Conservation (phyloP, 2,888 invertebrate genomes). For the Smittia aterrima region DNA sequence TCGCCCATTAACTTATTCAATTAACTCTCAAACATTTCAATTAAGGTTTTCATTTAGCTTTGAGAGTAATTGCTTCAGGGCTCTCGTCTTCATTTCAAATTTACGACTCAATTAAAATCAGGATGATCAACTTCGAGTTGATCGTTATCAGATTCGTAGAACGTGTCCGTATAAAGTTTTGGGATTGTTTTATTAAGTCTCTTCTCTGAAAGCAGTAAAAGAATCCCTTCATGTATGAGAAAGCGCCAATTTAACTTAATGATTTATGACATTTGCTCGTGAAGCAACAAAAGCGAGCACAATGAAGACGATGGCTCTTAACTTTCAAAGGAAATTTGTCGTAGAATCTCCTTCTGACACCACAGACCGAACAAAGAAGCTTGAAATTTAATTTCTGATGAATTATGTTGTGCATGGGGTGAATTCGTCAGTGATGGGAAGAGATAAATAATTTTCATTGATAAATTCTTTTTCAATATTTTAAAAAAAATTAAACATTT, state of each 20-base stretch:
- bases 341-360: neutral
- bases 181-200: neutral
- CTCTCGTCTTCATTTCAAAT: neutral
- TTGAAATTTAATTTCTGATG: slow-evolving; percentile 18
- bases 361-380: slow-evolving; percentile 9
- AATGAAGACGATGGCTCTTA: slow-evolving; percentile 13
- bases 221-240: neutral
- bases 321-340: slow-evolving; percentile 38
- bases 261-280: slow-evolving; percentile 35
- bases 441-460: too few species aligned
- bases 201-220: neutral
- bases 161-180: neutral
- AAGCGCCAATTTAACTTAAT: slow-evolving; percentile 36
- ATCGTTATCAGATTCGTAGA: slow-evolving; percentile 19
- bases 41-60: neutral
- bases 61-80: neutral
- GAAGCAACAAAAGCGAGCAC: slow-evolving; percentile 12
- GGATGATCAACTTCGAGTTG: neutral
- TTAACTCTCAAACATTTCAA: neutral
- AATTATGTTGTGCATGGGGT: neutral
- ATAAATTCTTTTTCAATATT: neutral
- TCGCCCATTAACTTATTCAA: neutral
- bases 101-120: slow-evolving; percentile 27
- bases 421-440: neutral
- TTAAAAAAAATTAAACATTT: neutral